These are phyloP conservation scores for Sepioteuthis lessoniana DNA, from an alignment of 2,888 invertebrate genomes.

Conservation along the genomic window DNA sequence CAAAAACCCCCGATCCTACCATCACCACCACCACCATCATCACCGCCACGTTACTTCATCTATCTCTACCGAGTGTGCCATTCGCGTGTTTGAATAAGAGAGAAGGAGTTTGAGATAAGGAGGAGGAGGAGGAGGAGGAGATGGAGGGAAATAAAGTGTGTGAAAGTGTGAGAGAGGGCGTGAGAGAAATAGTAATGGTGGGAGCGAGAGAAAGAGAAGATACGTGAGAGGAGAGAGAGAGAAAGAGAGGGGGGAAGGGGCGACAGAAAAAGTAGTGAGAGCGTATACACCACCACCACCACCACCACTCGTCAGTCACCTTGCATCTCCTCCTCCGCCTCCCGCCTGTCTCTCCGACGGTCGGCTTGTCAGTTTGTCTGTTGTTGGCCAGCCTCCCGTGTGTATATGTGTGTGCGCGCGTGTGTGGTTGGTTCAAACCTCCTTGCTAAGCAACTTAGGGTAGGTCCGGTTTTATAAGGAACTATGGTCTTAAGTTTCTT, in stretches of 20 bases:
- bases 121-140: not conserved
- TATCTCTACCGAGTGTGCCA: no score
- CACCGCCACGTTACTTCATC: no score
- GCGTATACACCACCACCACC: no score
- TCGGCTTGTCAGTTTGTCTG: not conserved
- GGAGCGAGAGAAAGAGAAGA: not conserved
- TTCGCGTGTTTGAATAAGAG: constrained; percentile 14
- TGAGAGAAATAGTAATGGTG: not conserved
- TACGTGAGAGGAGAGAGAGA: not conserved
- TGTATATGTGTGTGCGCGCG: constrained; percentile 35
- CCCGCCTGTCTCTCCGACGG: not conserved
- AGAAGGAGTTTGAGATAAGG: not conserved
- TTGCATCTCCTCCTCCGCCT: not conserved
- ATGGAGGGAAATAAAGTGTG: not conserved
- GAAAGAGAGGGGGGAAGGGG: not conserved
- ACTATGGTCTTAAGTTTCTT: constrained; percentile 6
- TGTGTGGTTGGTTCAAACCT: constrained; percentile 43
- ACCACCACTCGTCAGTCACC: no score
- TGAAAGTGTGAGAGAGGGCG: not conserved
- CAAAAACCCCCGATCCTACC: no score
- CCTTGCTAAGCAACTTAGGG: not conserved
- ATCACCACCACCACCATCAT: no score
- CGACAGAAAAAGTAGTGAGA: not conserved
- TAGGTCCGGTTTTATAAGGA: constrained; percentile 42
- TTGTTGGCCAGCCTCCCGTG: not conserved